phyloP scores from a whole-genome alignment of 2,113 vertebrate genomes.

The Dasypus novemcinctus region DNA sequence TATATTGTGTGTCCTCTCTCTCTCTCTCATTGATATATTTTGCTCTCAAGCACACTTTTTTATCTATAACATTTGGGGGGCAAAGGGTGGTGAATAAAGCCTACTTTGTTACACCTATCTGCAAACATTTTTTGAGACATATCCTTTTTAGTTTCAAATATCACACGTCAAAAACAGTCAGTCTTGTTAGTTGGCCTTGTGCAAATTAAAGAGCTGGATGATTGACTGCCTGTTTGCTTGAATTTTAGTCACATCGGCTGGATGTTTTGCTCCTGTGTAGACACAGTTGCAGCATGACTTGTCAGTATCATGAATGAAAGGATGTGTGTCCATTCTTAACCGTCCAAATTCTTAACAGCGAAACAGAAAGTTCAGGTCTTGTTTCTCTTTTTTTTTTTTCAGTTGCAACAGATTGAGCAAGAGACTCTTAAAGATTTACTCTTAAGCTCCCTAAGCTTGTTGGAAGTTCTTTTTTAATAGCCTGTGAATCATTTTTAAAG shows the following conservation, averaged over 20 bases:
- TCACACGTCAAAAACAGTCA: constrained; percentile 22
- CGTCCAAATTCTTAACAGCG: not conserved
- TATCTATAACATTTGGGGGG: not conserved
- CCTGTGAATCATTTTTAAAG: constrained; percentile 27
- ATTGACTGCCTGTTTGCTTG: constrained; percentile 43
- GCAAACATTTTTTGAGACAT: not conserved
- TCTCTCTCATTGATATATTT: not conserved
- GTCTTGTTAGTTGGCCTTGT: constrained; percentile 52
- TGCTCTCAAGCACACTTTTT: not conserved
- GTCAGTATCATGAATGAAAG: not conserved
- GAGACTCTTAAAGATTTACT: not conserved
- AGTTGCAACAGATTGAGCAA: not conserved
- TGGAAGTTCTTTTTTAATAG: not conserved
- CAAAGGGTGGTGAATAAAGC: not conserved
- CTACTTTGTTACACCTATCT: not conserved
- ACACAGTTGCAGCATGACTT: not conserved
- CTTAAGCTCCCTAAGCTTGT: not conserved
- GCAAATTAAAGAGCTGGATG: constrained; percentile 54
- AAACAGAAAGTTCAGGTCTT: not conserved
- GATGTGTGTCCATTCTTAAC: not conserved
- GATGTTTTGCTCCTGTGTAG: constrained; percentile 32
- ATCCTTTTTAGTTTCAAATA: not conserved
- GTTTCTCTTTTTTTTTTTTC: not conserved
- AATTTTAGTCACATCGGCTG: constrained; percentile 49
- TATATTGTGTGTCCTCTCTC: not conserved